A percentile compares a stretch with the other conserved stretches of the same genome.
Conservation (phyloP, 2,113 vertebrate species). For the Lynx canadensis region DNA sequence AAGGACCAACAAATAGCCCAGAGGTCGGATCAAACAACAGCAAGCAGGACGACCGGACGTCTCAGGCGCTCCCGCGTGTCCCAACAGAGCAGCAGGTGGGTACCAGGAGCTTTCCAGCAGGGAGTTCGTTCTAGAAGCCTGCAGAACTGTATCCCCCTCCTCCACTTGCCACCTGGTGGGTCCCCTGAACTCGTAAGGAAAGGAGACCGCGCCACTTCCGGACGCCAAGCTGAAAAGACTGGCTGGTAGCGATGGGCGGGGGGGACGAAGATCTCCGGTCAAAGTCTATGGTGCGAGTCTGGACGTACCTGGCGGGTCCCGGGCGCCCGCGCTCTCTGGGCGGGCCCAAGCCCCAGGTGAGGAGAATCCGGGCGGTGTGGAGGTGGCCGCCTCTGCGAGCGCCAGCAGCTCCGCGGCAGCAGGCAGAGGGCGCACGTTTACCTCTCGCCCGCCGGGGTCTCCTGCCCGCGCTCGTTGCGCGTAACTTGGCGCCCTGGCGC, state of each 20-base stretch:
- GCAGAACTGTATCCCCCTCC: too few relatives aligned
- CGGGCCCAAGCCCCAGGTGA: neutral
- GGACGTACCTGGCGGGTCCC: accelerated
- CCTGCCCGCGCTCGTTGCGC: accelerated
- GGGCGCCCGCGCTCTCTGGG: accelerated
- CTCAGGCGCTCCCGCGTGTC: neutral
- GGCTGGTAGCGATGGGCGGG: accelerated
- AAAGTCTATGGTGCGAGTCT: accelerated
- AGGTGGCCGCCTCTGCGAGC: accelerated
- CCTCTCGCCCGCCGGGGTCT: neutral
- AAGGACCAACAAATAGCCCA: neutral
- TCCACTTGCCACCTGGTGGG: neutral
- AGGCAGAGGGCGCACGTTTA: constrained; percentile 76
- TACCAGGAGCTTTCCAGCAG: neutral
- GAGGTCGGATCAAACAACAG: neutral
- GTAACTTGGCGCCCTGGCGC: neutral
- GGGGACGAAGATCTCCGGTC: neutral
- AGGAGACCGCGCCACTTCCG: neutral
- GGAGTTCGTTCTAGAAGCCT: neutral
- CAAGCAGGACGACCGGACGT: too few relatives aligned
- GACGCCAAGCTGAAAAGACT: neutral
- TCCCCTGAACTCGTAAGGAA: accelerated
- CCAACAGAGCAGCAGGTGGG: accelerated
- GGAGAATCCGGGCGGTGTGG: accelerated
- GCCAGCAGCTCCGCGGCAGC: neutral